Evolutionary conservation across 2,797 vertebrate genomes (phyloP).

Genomic region (Rhinella marina): DNA sequence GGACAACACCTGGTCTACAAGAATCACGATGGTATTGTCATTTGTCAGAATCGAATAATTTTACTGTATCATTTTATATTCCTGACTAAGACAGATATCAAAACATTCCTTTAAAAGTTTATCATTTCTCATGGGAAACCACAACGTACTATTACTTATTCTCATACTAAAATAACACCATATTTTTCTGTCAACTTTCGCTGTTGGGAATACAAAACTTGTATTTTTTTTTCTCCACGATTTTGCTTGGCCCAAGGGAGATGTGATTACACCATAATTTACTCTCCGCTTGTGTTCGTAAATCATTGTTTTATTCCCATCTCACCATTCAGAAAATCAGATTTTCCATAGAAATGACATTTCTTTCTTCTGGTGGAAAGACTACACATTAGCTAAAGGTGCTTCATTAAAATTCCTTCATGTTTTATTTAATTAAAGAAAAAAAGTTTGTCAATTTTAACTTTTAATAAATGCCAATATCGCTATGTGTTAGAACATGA

Average conservation of each 20-base stretch:
- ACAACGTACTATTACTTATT: conserved; percentile 82
- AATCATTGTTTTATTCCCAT: conserved; percentile 81
- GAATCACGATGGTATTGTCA: neutral
- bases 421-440: conserved; percentile 36
- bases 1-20: neutral
- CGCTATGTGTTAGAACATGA: neutral
- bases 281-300: conserved; percentile 81
- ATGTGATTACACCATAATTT: conserved; percentile 85
- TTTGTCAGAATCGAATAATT: neutral
- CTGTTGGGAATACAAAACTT: conserved; percentile 83
- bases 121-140: conserved; percentile 86
- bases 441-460: conserved; percentile 32
- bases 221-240: conserved; percentile 81
- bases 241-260: conserved; percentile 81
- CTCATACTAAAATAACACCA: conserved; percentile 82
- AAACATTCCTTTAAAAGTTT: conserved; percentile 85
- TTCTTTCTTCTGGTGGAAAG: conserved; percentile 66
- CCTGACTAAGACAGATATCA: conserved; percentile 66
- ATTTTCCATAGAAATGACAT: conserved; percentile 67
- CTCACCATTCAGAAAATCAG: conserved; percentile 66
- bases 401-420: conserved; percentile 43
- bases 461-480: conserved; percentile 39
- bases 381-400: conserved; percentile 34
- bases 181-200: conserved; percentile 84
- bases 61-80: neutral